A percentile compares a stretch with the other conserved stretches of the same genome.
Conservation (phyloP, 1,140 invertebrate species). For the Orchesella cincta region DNA sequence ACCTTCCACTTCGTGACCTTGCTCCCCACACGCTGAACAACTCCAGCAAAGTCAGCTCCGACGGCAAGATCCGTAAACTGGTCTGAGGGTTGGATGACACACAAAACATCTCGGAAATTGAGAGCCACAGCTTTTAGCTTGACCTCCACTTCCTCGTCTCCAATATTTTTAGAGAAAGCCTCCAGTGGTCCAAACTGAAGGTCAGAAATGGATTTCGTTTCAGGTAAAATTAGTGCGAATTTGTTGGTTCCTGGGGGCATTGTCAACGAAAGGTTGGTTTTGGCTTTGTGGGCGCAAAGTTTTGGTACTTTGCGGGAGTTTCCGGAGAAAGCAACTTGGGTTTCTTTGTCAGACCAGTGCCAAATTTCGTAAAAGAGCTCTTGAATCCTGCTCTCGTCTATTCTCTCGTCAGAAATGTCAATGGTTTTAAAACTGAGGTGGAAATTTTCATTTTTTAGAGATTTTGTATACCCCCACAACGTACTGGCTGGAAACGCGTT, state of each 20-base stretch:
- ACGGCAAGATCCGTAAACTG: neutral
- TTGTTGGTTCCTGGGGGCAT: neutral
- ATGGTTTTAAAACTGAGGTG: neutral
- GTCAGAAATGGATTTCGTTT: neutral
- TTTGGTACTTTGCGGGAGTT: neutral
- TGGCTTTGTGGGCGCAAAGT: neutral
- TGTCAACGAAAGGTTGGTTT: neutral
- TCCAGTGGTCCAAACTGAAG: neutral
- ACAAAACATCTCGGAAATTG: constrained; percentile 5
- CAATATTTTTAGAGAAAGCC: neutral
- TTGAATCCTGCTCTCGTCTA: neutral
- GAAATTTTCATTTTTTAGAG: neutral
- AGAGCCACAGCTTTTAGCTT: neutral
- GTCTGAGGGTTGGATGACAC: neutral
- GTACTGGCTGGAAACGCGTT: neutral
- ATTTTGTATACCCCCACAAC: neutral
- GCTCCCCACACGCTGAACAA: neutral
- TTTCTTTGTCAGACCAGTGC: neutral
- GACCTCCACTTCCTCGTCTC: neutral
- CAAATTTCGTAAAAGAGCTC: neutral
- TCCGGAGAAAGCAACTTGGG: neutral
- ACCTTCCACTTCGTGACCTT: neutral
- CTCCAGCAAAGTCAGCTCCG: constrained; percentile 2
- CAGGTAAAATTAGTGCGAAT: neutral
- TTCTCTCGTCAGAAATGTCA: neutral